Evolutionary conservation across 2,113 vertebrate genomes (phyloP).

Genomic region (Neolamprologus longior): DNA sequence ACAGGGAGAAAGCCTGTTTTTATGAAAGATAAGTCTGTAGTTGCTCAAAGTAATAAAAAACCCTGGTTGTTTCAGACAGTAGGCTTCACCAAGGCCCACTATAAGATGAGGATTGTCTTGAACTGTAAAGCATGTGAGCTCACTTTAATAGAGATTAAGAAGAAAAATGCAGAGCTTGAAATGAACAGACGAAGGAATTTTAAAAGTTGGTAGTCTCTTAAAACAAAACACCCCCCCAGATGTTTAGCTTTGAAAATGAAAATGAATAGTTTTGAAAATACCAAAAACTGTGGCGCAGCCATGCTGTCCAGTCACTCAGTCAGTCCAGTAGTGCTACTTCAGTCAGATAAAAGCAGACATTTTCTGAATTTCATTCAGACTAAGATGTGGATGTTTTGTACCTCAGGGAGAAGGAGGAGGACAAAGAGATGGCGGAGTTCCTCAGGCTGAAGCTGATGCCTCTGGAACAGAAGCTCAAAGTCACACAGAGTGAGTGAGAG

Average conservation of each 20-base stretch:
- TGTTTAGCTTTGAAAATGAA: background rate
- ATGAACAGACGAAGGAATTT: background rate
- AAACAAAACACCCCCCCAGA: rapidly evolving
- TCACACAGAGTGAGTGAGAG: slow-evolving; percentile 77
- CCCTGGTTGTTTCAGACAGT: background rate
- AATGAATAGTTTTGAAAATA: background rate
- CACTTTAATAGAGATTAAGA: background rate
- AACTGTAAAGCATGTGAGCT: rapidly evolving
- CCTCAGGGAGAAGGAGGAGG: slow-evolving; percentile 91
- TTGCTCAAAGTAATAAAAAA: background rate
- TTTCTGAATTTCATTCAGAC: background rate
- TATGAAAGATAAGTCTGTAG: background rate
- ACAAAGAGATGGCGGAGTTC: slow-evolving; percentile 96
- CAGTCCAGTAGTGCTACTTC: background rate
- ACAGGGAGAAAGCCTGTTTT: rapidly evolving
- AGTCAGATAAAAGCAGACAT: background rate
- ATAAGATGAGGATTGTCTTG: background rate
- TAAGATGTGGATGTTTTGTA: background rate
- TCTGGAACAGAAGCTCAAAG: slow-evolving; percentile 81
- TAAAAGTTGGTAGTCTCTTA: background rate
- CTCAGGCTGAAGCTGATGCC: slow-evolving; percentile 91
- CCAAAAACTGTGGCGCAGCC: background rate
- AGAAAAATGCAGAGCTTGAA: background rate
- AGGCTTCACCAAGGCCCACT: background rate
- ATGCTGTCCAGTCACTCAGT: background rate